Evolutionary conservation across 1,140 invertebrate species (phyloP), one percentile per base, ranked within the genome.

Genomic region (Popillia japonica): DNA sequence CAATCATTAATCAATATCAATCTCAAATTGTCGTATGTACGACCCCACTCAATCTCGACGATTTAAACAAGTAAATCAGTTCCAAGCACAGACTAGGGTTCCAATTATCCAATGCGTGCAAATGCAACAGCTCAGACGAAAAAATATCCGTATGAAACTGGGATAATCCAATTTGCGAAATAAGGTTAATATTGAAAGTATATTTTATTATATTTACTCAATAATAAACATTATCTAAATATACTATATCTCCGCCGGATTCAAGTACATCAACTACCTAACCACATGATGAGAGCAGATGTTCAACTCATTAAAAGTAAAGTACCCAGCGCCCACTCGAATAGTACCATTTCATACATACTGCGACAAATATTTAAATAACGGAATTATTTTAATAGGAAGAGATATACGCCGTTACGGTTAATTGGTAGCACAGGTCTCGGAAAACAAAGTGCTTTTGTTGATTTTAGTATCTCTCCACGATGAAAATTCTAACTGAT

Each of bases 161-260:
- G 27, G 20, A 68, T 68, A 11, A 0, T 10, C 59, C 59, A 68
- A 68, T 68, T 68, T 68, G 22, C 14, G 0, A 34, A 10, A 22
- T 34, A 11, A 22, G 27, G 61, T 68, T 68, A 68, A 34, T 34
- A 34, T 68, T 68, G 22, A 27, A 22, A 68, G 27, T 68, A 17
- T 68, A 68, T 27, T 68, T 68, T 34, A 34, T 68, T 68, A 68
- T 68, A 68, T 68, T 68, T 68, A 68, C 27, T 10, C 61, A 68
- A 34, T 68, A 68, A 68, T 68, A 68, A 68, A 68, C 61, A 68
- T 68, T 68, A 68, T 68, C 61, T 68, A 34, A 27, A 27, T 68
- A 68, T 55, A 55, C 48, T 55, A 8, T 48, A 55, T 55, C 48
- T 55, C 48, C 7, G 48, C 14, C 14, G 22, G 22, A 22, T 68